Evolutionary conservation across 2,113 vertebrate genomes (phyloP), one percentile per base, ranked within the genome.

Genomic region (Coptodon rendalli): DNA sequence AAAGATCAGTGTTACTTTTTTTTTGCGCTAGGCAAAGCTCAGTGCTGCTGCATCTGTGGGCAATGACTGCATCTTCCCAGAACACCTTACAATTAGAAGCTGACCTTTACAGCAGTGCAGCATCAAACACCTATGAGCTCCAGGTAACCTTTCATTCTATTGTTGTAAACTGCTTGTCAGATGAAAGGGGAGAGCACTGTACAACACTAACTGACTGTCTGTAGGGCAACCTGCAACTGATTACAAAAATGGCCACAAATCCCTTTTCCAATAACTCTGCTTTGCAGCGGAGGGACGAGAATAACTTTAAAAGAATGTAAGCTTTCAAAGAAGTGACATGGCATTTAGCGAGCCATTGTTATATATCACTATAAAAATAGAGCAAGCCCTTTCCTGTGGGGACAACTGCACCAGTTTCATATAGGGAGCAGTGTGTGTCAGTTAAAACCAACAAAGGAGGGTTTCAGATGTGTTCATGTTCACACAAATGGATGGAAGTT

Each of bases 131-230:
- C 29, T 43, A 54, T 24, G 2, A 83, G 71, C 17, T 73, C 71
- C 61, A 24, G 54, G 71, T 88, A 86, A 89, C 91, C 87, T 92
- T 89, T 91, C 52, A 16, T 50, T 87, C 36, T 80, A 29, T 11
- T 87, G 81, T 82, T 87, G 89, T 84, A 87, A 92, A 84, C 66
- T 83, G 81, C 61, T 86, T 87, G 66, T 85, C 68, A 90, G 43
- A 63, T 63, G 24, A 59, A 87, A 86, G 86, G 48, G 17, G 73
- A 59, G 84, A 52, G 56, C 73, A 56, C 73, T 84, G 71, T 85
- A n/a, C 6, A 85, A 63, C 83, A 81, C 83, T 84, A 85, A 89
- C 82, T 88, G 81, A 84, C 73, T 83, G 73, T 61, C 50, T 92
- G 43, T 50, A 31, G 54, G 57, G 36, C 71, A 82, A 40, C 40